These are phyloP conservation scores for Microctenopoma stevenorrisi DNA, from an alignment of 2,797 vertebrate species.

Conservation along the genomic window DNA sequence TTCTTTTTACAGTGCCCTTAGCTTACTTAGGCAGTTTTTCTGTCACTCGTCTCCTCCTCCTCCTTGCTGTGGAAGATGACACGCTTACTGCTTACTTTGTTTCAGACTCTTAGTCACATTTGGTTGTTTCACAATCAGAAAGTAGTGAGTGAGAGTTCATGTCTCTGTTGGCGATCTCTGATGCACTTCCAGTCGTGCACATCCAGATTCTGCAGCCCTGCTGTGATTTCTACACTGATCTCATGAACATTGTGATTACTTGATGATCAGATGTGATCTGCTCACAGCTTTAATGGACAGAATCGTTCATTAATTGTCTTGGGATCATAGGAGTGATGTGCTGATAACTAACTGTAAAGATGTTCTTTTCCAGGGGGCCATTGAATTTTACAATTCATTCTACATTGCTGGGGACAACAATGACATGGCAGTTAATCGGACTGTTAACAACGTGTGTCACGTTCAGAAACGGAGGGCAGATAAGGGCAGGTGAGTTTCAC, in stretches of 20 bases:
- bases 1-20: neutral
- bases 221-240: neutral
- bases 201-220: neutral
- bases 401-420: constrained; percentile 96
- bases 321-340: neutral
- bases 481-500: constrained; percentile 84
- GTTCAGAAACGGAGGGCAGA: constrained; percentile 87
- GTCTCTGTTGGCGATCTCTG: neutral
- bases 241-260: neutral
- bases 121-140: neutral
- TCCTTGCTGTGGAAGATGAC: no score
- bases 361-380: constrained; percentile 85
- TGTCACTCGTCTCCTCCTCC: neutral
- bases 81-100: no score
- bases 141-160: neutral
- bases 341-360: neutral
- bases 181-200: neutral
- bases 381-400: constrained; percentile 90
- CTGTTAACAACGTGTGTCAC: constrained; percentile 91
- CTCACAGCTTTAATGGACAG: neutral
- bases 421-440: constrained; percentile 92
- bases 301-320: neutral
- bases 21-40: neutral
- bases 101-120: neutral
- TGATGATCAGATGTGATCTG: neutral